These are phyloP conservation scores for Standfussiana lucernea DNA, from an alignment of 2,888 invertebrate species.

Conservation along the genomic window DNA sequence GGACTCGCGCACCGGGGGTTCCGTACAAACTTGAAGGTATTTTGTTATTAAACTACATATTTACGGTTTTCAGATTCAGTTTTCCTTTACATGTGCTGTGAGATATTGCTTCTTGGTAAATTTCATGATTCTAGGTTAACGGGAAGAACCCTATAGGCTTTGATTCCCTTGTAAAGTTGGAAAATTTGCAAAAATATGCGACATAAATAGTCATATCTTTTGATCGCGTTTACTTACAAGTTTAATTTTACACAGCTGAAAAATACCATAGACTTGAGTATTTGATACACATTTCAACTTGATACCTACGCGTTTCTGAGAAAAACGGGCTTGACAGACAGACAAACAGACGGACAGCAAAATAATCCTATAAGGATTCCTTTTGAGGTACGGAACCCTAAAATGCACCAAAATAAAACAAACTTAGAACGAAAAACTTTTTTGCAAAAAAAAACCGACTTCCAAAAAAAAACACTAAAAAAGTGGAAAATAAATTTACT, in stretches of 20 bases:
- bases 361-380: not conserved
- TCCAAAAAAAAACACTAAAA: too few species aligned
- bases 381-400: not conserved
- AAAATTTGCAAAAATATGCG: not conserved
- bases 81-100: not conserved
- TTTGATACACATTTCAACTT: not conserved
- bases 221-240: conserved; percentile 3
- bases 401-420: not conserved
- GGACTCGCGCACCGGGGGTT: too few species aligned
- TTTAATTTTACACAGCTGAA: not conserved
- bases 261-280: not conserved
- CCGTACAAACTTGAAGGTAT: not conserved
- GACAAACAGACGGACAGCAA: not conserved
- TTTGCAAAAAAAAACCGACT: too few species aligned
- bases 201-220: not conserved
- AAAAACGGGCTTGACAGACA: not conserved
- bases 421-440: conserved; percentile 8
- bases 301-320: not conserved
- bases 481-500: too few species aligned
- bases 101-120: not conserved
- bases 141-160: not conserved
- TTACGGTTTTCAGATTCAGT: not conserved
- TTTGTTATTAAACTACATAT: not conserved
- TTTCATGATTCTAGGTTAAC: not conserved
- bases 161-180: not conserved